Evolutionary conservation across 2,888 invertebrate genomes (phyloP).

Genomic region (Atherix ibis): DNA sequence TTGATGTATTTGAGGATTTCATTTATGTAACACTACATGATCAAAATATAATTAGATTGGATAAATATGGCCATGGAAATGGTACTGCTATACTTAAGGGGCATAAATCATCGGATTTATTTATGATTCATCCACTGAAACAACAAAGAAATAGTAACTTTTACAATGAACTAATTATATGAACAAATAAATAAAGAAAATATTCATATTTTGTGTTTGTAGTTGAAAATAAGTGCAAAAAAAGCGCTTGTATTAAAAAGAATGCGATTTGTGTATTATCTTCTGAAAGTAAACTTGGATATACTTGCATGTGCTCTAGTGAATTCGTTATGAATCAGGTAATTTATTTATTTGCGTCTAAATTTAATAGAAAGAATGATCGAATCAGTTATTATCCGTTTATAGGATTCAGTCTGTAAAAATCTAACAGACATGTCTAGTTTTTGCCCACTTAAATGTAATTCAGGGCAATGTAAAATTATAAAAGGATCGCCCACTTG

Average conservation of each 20-base stretch:
- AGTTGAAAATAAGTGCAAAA: conserved; percentile 43
- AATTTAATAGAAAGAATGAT: too few species aligned
- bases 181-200: conserved; percentile 1
- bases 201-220: conserved; percentile 6
- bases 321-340: conserved; percentile 28
- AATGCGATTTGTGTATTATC: conserved; percentile 46
- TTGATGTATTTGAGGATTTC: conserved; percentile 59
- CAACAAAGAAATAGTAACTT: conserved; percentile 37
- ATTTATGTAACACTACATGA: conserved; percentile 50
- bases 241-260: conserved; percentile 39
- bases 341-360: too few species aligned
- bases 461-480: conserved; percentile 43
- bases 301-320: conserved; percentile 41
- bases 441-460: conserved; percentile 40
- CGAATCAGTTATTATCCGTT: too few species aligned
- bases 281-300: conserved; percentile 28
- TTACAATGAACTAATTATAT: background rate
- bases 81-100: conserved; percentile 40
- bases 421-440: conserved; percentile 26
- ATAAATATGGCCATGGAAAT: conserved; percentile 48
- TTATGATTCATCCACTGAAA: conserved; percentile 50
- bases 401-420: too few species aligned
- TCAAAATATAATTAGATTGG: conserved; percentile 44
- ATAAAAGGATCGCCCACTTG: conserved; percentile 41
- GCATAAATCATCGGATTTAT: conserved; percentile 44